These are phyloP conservation scores for Isurus oxyrinchus DNA, from an alignment of 2,113 vertebrate genomes.

Conservation along the genomic window DNA sequence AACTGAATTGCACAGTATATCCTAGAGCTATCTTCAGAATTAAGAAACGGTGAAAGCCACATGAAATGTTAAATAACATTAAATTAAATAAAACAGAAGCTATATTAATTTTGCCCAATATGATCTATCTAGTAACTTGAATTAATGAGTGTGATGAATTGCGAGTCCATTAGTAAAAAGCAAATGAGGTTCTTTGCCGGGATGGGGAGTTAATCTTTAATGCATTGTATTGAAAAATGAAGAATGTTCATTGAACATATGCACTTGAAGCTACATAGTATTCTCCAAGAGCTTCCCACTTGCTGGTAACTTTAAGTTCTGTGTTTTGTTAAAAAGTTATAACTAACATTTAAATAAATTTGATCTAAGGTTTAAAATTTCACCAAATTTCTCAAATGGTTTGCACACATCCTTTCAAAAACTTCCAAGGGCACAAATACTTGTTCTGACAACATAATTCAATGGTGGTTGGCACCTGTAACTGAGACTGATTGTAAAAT, in stretches of 20 bases:
- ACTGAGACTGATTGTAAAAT: background rate
- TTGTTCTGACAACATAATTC: background rate
- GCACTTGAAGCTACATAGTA: background rate
- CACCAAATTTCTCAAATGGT: background rate
- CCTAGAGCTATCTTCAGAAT: background rate
- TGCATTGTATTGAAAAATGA: background rate
- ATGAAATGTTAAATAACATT: background rate
- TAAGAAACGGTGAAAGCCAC: background rate
- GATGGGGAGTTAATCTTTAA: background rate
- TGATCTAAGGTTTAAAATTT: background rate
- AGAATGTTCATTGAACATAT: background rate
- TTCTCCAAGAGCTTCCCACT: background rate
- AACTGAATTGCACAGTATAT: background rate
- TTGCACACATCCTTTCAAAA: background rate
- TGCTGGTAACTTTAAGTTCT: background rate
- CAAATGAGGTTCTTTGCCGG: background rate
- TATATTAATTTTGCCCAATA: background rate
- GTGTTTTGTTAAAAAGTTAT: background rate
- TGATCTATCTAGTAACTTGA: background rate
- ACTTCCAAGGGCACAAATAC: background rate
- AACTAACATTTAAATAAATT: background rate
- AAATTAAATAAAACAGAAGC: background rate
- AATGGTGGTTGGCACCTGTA: background rate
- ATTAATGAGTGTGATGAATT: background rate
- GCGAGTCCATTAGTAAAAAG: background rate